Conservation (phyloP, 2,113 vertebrate genomes). For the Nesogale talazaci region DNA sequence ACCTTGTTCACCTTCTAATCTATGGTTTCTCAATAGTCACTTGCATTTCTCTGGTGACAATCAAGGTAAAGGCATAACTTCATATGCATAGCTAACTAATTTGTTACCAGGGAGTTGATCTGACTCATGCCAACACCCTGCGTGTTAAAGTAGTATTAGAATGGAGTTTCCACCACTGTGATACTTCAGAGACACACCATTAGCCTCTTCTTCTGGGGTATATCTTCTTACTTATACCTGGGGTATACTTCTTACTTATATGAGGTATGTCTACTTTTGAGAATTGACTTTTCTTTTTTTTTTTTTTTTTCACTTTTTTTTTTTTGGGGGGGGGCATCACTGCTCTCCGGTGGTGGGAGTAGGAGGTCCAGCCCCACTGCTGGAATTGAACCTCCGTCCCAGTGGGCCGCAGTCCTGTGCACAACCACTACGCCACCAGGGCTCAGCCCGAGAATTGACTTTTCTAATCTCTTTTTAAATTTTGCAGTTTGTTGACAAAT, state of each 20-base stretch:
- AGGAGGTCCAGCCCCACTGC: too few relatives aligned
- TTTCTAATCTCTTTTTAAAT: neutral
- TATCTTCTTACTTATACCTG: too few relatives aligned
- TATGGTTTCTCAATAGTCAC: too few relatives aligned
- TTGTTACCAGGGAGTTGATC: neutral
- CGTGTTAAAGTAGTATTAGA: neutral
- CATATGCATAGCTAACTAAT: neutral
- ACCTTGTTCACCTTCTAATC: too few relatives aligned
- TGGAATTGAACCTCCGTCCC: too few relatives aligned
- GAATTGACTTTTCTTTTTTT: slow-evolving; percentile 35
- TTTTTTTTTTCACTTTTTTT: too few relatives aligned
- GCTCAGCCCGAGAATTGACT: slow-evolving; percentile 24
- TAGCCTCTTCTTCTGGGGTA: neutral
- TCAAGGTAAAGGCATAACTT: neutral
- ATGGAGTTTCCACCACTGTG: neutral
- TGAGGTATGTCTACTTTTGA: neutral
- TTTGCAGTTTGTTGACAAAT: too few relatives aligned
- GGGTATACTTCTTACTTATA: too few relatives aligned
- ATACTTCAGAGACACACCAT: neutral
- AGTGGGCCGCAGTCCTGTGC: too few relatives aligned
- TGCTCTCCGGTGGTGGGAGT: too few relatives aligned
- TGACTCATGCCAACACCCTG: neutral
- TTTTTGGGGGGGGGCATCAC: too few relatives aligned
- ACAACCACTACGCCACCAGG: too few relatives aligned
- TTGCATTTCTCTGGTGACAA: neutral